These are phyloP conservation scores for Gadus macrocephalus DNA, from an alignment of 2,113 vertebrate species.

Conservation along the genomic window DNA sequence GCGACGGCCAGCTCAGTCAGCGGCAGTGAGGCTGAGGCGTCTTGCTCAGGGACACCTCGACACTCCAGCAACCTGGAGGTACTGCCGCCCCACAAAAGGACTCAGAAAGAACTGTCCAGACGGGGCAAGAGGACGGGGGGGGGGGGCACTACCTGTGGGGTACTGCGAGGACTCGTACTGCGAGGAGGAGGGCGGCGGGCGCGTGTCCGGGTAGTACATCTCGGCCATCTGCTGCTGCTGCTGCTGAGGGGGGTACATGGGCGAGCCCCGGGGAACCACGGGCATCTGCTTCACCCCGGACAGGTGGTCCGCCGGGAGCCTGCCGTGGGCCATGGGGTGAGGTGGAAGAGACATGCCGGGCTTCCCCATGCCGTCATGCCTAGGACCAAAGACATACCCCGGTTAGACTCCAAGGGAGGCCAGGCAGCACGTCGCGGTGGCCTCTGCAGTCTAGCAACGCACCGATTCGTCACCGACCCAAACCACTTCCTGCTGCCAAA, in stretches of 20 bases:
- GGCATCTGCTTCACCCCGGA: conserved; percentile 83
- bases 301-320: conserved; percentile 80
- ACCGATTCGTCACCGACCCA: too few species aligned
- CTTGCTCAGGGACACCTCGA: too few species aligned
- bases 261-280: conserved; percentile 82
- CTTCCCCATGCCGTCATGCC: conserved; percentile 83
- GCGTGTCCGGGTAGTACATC: conserved; percentile 83
- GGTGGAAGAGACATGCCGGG: conserved; percentile 80
- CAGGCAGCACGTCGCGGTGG: not conserved
- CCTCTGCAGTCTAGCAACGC: too few species aligned
- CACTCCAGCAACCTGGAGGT: too few species aligned
- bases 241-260: conserved; percentile 71
- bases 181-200: conserved; percentile 78
- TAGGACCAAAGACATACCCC: conserved; percentile 39
- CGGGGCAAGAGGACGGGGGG: too few species aligned
- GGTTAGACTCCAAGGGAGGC: not conserved
- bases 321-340: conserved; percentile 75
- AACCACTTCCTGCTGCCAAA: too few species aligned
- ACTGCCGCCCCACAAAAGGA: too few species aligned
- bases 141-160: conserved; percentile 71
- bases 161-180: conserved; percentile 87
- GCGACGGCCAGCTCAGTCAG: too few species aligned
- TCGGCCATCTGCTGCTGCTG: conserved; percentile 82
- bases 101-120: too few species aligned
- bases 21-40: too few species aligned